Evolutionary conservation across 2,113 vertebrate genomes (phyloP), one percentile per base, ranked within the genome.

Genomic region (Salvelinus namaycush): DNA sequence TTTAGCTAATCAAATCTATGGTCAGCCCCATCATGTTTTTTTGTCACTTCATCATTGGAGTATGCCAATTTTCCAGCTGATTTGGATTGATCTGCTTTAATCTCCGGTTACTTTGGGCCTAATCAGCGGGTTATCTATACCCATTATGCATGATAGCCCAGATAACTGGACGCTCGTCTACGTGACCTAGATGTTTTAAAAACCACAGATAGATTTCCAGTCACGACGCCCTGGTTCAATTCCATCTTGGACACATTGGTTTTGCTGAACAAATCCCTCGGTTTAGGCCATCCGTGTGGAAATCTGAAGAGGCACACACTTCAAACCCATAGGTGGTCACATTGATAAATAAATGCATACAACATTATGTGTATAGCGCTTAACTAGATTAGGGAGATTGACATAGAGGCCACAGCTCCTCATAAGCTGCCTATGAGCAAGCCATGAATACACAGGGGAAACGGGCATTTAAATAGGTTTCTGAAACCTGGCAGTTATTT

Each of bases 381-480:
- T 80, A 87, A 83, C 83, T 80, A 84, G 88, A 89, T 91, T 88
- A 86, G 68, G 72, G 69, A 76, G 76, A 79, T 73, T 81, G 81
- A 84, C 82, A 75, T 29, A 76, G 79, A 76, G 84, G 74, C 82
- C 81, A 82, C 78, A 81, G 82, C 77, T 85, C 86, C 85, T 5
- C 51, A 54, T 82, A 81, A 90, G 79, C 80, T 81, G 78, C 85
- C 85, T 78, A 68, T 78, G 59, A 89, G 82, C 79, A 83, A 7
- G 1, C 69, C 49, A 81, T 83, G 86, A 87, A 82, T 73, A 72
- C 78, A 69, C 78, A 59, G 76, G 59, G 62, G 69, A 84, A 80
- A 81, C 1, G 4, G 34, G 48, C 49, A 86, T 18, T 54, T 60
- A 87, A 84, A 67, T 67, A 76, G 83, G 76, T 80, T 88, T 84